Conservation (phyloP, 1,140 invertebrate genomes). For the Brachionus asplanchnoidis region DNA sequence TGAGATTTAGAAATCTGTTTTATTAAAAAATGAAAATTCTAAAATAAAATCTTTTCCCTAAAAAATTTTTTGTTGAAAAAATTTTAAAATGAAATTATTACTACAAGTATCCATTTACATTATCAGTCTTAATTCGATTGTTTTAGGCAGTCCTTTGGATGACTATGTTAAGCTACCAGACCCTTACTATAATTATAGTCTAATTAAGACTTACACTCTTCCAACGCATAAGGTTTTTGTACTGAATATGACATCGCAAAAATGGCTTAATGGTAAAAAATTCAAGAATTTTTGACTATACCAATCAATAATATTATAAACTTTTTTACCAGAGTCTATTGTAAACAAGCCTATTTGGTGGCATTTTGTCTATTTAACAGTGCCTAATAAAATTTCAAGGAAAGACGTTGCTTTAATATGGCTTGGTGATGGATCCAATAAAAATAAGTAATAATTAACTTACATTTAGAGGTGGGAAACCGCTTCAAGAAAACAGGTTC, state of each 20-base stretch:
- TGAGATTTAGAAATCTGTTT: neutral
- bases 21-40: neutral
- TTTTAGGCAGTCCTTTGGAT: neutral
- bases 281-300: neutral
- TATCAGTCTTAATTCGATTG: neutral
- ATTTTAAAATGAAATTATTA: neutral
- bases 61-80: neutral
- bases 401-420: constrained; percentile 46
- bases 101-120: neutral
- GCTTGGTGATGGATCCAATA: constrained; percentile 48
- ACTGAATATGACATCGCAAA: constrained; percentile 28
- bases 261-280: constrained; percentile 15
- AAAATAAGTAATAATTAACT: neutral
- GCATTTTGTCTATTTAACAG: constrained; percentile 48
- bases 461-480: no score
- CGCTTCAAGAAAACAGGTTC: no score
- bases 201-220: neutral
- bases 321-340: neutral
- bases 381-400: constrained; percentile 46
- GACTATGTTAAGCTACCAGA: neutral
- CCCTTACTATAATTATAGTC: neutral
- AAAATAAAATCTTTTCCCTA: neutral
- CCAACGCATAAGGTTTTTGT: neutral
- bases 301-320: neutral
- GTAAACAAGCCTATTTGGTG: constrained; percentile 47